Percentiles rank a stretch among this genome's conserved stretches.
Evolutionary conservation across 2,113 vertebrate genomes (phyloP).

Genomic region (Pitta sordida): DNA sequence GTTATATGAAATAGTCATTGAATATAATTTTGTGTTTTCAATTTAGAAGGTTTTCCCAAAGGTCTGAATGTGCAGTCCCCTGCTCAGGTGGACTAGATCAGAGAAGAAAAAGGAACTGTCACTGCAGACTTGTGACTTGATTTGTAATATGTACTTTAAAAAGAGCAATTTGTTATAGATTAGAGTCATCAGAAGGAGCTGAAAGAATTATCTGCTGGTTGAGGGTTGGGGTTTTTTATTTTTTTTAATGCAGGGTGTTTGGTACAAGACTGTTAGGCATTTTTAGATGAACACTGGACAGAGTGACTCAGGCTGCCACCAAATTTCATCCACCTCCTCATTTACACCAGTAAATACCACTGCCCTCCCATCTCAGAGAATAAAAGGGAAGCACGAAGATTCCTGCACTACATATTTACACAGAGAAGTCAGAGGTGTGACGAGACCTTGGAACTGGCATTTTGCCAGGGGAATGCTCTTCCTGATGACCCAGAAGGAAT

Average conservation of each 20-base stretch:
- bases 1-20: neutral
- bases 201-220: constrained; percentile 36
- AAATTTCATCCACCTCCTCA: constrained; percentile 44
- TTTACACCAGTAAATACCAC: constrained; percentile 16
- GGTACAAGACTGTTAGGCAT: neutral
- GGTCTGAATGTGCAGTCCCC: neutral
- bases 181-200: neutral
- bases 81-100: neutral
- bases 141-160: neutral
- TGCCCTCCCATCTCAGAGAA: neutral
- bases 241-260: constrained; percentile 2
- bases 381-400: neutral
- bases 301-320: constrained; percentile 15
- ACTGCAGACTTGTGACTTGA: neutral
- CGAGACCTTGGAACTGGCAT: constrained; percentile 23
- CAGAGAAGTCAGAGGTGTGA: constrained; percentile 62
- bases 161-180: neutral
- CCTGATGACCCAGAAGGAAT: constrained; percentile 7
- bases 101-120: constrained; percentile 39
- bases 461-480: constrained; percentile 22
- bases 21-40: neutral
- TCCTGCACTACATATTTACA: constrained; percentile 33
- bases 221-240: neutral
- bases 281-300: neutral
- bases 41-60: neutral